Evolutionary conservation across 2,888 invertebrate species (phyloP).

Genomic region (Parnassius glacialis): DNA sequence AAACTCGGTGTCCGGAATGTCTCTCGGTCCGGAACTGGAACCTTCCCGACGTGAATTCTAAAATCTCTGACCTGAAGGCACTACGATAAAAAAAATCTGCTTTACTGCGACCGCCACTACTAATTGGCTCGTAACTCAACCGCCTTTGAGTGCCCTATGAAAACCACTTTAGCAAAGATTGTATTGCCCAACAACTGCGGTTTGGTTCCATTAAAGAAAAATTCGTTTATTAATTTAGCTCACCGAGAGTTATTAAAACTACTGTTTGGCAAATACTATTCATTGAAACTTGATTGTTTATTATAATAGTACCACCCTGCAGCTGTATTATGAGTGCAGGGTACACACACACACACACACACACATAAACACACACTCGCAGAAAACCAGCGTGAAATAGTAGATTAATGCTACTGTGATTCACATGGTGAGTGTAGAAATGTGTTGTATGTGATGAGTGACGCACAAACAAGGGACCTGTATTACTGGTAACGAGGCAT

Average conservation of each 20-base stretch:
- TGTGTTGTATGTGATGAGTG: no score
- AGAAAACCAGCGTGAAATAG: no score
- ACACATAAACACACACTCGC: no score
- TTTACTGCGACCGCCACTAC: constrained; percentile 35
- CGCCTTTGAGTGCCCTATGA: constrained; percentile 31
- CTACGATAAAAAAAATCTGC: constrained; percentile 31
- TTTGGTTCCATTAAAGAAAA: constrained; percentile 1
- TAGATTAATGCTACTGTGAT: no score
- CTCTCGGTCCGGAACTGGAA: constrained; percentile 35
- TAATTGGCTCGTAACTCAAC: constrained; percentile 52
- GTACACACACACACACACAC: no score
- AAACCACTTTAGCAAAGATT: constrained; percentile 29
- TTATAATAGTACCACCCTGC: no score
- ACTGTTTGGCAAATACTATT: no score
- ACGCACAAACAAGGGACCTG: no score
- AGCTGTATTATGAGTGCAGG: no score
- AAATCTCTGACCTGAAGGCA: constrained; percentile 24
- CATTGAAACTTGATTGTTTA: no score
- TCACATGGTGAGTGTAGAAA: no score
- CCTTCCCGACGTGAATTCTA: constrained; percentile 21
- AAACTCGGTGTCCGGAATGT: constrained; percentile 30
- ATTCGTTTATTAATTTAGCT: constrained; percentile 7
- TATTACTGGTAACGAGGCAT: no score
- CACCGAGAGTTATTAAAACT: background rate
- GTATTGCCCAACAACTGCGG: constrained; percentile 1